Evolutionary conservation across 2,888 invertebrate genomes (phyloP).

Genomic region (Eugnorisma glareosa): DNA sequence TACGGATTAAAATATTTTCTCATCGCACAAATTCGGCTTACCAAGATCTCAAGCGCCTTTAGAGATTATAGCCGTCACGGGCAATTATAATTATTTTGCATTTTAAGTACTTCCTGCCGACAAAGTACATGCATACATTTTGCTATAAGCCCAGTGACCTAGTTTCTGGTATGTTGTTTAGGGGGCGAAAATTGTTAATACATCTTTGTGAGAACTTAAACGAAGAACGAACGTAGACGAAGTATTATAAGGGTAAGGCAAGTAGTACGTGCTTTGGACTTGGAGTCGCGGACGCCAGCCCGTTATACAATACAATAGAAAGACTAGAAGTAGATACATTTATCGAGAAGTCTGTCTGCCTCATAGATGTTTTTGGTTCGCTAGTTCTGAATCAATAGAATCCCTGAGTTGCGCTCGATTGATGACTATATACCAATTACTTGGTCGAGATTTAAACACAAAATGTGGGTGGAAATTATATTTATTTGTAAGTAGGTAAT

Average conservation of each 20-base stretch:
- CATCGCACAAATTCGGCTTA: conserved; percentile 17
- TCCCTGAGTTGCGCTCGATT: no score
- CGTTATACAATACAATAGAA: no score
- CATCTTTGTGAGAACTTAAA: conserved; percentile 11
- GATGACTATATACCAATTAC: no score
- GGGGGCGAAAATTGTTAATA: conserved; percentile 8
- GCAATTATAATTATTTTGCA: conserved; percentile 45
- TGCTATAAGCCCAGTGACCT: conserved; percentile 32
- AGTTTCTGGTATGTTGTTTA: conserved; percentile 35
- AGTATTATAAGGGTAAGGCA: neutral
- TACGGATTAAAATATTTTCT: neutral
- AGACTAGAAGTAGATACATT: neutral
- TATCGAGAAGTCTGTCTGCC: neutral
- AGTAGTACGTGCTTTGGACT: no score
- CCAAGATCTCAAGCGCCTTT: neutral
- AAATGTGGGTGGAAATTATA: no score
- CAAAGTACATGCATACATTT: conserved; percentile 35
- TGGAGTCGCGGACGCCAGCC: no score
- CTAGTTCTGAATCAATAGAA: no score
- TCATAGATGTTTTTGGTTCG: neutral
- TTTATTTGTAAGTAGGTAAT: no score
- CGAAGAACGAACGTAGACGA: neutral
- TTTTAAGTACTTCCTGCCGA: conserved; percentile 18
- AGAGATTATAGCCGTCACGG: conserved; percentile 20
- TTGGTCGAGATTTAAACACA: no score